Percentiles rank a stretch among this genome's conserved stretches.
Evolutionary conservation across 2,113 vertebrate genomes (phyloP).

Genomic region (Nothobranchius furzeri): DNA sequence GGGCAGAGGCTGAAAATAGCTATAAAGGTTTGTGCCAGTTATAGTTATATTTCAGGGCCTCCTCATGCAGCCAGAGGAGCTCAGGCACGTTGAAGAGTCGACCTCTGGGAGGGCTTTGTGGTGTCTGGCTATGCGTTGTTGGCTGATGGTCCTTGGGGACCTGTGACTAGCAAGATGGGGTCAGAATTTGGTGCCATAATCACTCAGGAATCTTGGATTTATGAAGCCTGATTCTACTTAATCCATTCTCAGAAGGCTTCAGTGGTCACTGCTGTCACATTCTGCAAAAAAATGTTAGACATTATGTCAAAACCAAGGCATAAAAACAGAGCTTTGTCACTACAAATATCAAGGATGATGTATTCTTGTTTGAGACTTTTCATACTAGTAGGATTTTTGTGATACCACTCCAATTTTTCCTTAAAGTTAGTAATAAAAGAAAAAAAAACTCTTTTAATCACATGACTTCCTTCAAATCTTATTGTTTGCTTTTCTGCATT

Average conservation of each 20-base stretch:
- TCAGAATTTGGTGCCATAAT: background rate
- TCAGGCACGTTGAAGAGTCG: background rate
- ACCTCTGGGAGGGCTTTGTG: background rate
- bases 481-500: too few relatives aligned
- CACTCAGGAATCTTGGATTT: background rate
- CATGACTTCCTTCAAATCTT: too few relatives aligned
- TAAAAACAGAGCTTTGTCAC: too few relatives aligned
- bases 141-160: background rate
- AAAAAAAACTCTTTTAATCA: too few relatives aligned
- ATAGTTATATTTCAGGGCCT: background rate
- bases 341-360: too few relatives aligned
- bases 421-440: too few relatives aligned
- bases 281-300: background rate
- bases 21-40: background rate
- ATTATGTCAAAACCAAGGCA: background rate
- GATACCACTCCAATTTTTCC: too few relatives aligned
- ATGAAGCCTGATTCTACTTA: background rate
- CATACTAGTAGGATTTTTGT: too few relatives aligned
- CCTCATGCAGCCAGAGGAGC: background rate
- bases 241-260: background rate
- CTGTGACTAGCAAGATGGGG: background rate
- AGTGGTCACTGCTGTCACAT: background rate
- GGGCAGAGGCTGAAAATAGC: background rate
- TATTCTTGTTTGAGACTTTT: too few relatives aligned
- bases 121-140: background rate